phyloP scores from a whole-genome alignment of 2,797 vertebrate species.

The Clarias fuscus region DNA sequence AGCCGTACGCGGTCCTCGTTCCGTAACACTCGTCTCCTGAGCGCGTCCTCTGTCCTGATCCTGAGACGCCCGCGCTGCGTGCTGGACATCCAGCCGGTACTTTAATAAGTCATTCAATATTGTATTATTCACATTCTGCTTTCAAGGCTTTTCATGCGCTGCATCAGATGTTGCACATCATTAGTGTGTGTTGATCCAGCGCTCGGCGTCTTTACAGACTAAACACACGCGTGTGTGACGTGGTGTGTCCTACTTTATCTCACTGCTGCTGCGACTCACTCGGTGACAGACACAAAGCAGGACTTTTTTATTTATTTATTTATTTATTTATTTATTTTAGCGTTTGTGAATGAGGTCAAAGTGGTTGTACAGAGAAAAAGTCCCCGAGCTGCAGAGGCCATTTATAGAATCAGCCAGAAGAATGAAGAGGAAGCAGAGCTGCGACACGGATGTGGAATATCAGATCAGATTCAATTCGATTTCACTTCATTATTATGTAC shows the following conservation, averaged over 20 bases:
- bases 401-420: conserved; percentile 18
- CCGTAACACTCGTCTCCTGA: neutral
- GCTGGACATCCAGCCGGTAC: no score
- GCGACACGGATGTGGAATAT: neutral
- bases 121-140: neutral
- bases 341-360: conserved; percentile 41
- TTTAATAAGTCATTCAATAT: neutral
- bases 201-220: conserved; percentile 2
- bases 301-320: no score
- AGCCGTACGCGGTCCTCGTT: neutral
- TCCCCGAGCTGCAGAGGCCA: neutral
- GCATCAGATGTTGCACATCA: neutral
- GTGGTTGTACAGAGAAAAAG: conserved; percentile 20
- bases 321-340: no score
- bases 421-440: neutral
- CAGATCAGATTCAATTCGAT: neutral
- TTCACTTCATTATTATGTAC: no score
- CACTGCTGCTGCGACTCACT: neutral
- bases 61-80: neutral
- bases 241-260: conserved; percentile 33
- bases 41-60: neutral
- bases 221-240: conserved; percentile 18
- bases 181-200: no score
- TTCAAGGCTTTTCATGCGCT: neutral
- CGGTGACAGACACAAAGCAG: conserved; percentile 5